A percentile compares a stretch with the other conserved stretches of the same genome.
These are phyloP conservation scores for Trileptium ribeirensis DNA, from an alignment of 2,888 invertebrate genomes.

Conservation along the genomic window DNA sequence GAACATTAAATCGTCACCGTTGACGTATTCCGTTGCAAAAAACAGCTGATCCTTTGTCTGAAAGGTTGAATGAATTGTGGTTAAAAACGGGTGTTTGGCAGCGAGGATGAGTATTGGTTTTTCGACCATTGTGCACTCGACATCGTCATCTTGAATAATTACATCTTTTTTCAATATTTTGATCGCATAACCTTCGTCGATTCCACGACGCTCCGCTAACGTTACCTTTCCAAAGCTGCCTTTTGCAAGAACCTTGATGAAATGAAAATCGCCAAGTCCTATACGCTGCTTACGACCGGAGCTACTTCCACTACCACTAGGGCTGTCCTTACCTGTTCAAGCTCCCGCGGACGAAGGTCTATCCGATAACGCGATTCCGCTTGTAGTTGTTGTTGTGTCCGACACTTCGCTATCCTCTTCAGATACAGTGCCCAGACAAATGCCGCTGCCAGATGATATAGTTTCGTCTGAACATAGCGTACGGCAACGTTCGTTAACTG, in stretches of 20 bases:
- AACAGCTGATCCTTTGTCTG: constrained; percentile 90
- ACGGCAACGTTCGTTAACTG: constrained; percentile 42
- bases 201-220: constrained; percentile 85
- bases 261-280: constrained; percentile 71
- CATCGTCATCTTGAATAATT: constrained; percentile 93
- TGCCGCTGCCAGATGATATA: constrained; percentile 42
- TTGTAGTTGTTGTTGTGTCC: too few species aligned
- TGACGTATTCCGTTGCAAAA: constrained; percentile 99
- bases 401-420: too few species aligned
- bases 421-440: too few species aligned
- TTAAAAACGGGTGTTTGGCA: constrained; percentile 95
- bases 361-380: too few species aligned
- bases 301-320: constrained; percentile 17
- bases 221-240: constrained; percentile 95
- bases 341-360: not conserved
- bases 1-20: constrained; percentile 86
- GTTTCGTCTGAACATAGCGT: constrained; percentile 41
- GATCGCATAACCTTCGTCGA: constrained; percentile 70
- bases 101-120: constrained; percentile 90
- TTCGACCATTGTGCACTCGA: constrained; percentile 97
- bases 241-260: constrained; percentile 96
- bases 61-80: constrained; percentile 91
- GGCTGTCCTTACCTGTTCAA: not conserved
- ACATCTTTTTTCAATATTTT: constrained; percentile 89
- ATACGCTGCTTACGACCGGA: constrained; percentile 16